These are phyloP conservation scores for Ficedula albicollis DNA, from an alignment of 2,797 vertebrate genomes.

Conservation along the genomic window DNA sequence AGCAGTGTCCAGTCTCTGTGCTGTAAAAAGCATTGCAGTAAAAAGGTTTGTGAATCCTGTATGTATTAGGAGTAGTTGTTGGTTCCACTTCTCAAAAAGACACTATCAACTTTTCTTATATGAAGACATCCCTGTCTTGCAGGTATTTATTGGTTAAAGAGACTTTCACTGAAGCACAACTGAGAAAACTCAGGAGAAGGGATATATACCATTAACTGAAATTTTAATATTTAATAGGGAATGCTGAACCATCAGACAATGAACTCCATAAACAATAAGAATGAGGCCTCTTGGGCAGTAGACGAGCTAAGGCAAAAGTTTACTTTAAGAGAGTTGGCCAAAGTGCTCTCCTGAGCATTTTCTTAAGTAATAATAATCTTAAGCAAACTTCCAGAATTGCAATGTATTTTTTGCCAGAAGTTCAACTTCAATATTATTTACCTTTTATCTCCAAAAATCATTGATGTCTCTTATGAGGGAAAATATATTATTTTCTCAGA, in stretches of 20 bases:
- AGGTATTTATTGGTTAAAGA: neutral
- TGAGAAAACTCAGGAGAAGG: neutral
- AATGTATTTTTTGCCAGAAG: constrained; percentile 1
- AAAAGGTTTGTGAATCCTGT: neutral
- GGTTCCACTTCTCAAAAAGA: neutral
- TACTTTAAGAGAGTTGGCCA: constrained; percentile 7
- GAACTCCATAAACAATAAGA: constrained; percentile 65
- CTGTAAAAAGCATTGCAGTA: neutral
- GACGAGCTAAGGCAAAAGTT: constrained; percentile 26
- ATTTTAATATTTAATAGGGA: constrained; percentile 30
- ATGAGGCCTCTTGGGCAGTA: constrained; percentile 13
- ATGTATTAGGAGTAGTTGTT: neutral
- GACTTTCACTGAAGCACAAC: neutral
- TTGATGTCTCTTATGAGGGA: neutral
- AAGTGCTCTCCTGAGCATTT: neutral
- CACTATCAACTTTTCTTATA: neutral
- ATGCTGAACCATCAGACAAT: constrained; percentile 32
- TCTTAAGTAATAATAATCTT: constrained; percentile 13
- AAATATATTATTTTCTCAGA: neutral
- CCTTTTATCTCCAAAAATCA: constrained; percentile 43
- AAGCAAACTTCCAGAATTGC: neutral
- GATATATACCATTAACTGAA: constrained; percentile 5
- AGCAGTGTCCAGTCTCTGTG: neutral
- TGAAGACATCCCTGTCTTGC: neutral
- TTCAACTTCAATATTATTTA: constrained; percentile 32